Evolutionary conservation across 2,888 invertebrate species (phyloP).

Genomic region (Taenaris catops): DNA sequence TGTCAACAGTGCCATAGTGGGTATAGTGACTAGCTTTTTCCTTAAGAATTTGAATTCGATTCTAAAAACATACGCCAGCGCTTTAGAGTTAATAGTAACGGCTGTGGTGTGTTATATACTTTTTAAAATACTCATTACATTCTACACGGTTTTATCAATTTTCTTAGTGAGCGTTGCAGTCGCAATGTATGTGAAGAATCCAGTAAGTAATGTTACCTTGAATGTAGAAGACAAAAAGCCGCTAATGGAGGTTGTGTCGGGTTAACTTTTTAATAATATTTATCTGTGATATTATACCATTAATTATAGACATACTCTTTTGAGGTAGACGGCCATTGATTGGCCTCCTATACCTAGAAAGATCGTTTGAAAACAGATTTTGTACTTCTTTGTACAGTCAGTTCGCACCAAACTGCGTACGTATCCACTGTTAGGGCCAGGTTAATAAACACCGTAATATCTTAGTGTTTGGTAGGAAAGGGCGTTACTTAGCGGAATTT

Average conservation of each 20-base stretch:
- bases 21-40: conserved; percentile 96
- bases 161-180: conserved; percentile 90
- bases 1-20: conserved; percentile 93
- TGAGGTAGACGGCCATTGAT: too few species aligned
- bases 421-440: too few species aligned
- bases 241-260: conserved; percentile 44
- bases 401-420: too few species aligned
- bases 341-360: too few species aligned
- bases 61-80: conserved; percentile 97
- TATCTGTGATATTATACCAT: neutral
- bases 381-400: too few species aligned
- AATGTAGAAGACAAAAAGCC: conserved; percentile 41
- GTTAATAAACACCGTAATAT: too few species aligned
- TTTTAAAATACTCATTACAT: conserved; percentile 91
- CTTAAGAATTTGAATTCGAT: conserved; percentile 96
- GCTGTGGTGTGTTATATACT: conserved; percentile 92
- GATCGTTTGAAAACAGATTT: too few species aligned
- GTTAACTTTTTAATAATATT: conserved; percentile 16
- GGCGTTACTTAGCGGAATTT: too few species aligned
- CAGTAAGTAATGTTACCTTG: conserved; percentile 82
- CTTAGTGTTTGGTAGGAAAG: too few species aligned
- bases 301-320: too few species aligned
- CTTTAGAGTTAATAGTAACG: conserved; percentile 93
- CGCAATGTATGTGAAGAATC: conserved; percentile 93
- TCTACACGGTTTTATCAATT: conserved; percentile 90